A percentile compares a stretch with the other conserved stretches of the same genome.
Evolutionary conservation across 2,797 vertebrate species (phyloP).

Genomic region (Galaxias olidus): DNA sequence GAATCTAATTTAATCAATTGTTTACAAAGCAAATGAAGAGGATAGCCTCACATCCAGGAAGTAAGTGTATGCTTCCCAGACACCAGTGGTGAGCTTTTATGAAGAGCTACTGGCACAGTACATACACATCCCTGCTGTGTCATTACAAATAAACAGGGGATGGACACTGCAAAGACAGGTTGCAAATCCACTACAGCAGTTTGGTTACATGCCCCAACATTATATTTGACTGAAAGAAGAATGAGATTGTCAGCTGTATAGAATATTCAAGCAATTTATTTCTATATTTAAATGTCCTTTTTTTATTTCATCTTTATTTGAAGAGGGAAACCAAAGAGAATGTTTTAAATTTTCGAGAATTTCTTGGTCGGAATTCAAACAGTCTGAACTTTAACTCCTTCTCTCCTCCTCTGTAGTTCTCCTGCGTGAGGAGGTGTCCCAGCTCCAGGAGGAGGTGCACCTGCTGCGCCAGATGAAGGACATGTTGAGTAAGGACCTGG

Average conservation of each 20-base stretch:
- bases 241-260: too few relatives aligned
- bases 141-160: slow-evolving; percentile 1
- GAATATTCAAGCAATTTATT: too few relatives aligned
- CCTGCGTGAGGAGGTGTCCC: slow-evolving; percentile 92
- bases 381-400: too few relatives aligned
- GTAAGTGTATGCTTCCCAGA: slow-evolving; percentile 5
- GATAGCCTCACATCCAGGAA: neutral
- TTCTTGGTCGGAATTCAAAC: slow-evolving; percentile 3
- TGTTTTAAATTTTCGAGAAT: too few relatives aligned
- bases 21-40: neutral
- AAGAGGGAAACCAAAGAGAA: neutral
- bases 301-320: neutral
- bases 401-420: slow-evolving; percentile 76
- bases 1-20: too few relatives aligned
- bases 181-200: neutral
- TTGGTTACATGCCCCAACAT: neutral
- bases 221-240: neutral
- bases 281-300: too few relatives aligned
- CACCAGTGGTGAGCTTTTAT: slow-evolving; percentile 12
- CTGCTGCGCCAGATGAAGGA: slow-evolving; percentile 98
- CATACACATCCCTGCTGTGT: neutral
- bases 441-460: slow-evolving; percentile 95
- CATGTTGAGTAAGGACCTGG: slow-evolving; percentile 93
- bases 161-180: neutral
- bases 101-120: neutral